Conservation (phyloP, 1,140 invertebrate genomes). For the Sarcophaga bullata region DNA sequence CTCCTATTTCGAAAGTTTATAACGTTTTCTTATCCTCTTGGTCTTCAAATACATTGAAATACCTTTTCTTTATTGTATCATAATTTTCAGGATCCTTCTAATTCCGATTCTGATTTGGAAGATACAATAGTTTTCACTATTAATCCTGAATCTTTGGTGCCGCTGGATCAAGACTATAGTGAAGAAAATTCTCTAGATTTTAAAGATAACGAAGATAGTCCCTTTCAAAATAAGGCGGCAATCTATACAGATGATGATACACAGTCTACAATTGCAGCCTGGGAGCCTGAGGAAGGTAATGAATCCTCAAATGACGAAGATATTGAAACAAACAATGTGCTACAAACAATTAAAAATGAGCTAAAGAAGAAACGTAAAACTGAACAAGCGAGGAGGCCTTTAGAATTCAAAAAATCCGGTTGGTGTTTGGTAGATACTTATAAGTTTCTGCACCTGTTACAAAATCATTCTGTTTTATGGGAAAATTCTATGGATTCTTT, state of each 20-base stretch:
- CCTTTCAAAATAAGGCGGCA: background rate
- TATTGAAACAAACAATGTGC: background rate
- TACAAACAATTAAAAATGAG: constrained; percentile 8
- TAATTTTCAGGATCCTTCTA: constrained; percentile 16
- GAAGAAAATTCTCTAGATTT: too few species aligned
- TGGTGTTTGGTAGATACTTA: constrained; percentile 39
- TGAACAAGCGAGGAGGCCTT: background rate
- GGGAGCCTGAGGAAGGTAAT: background rate
- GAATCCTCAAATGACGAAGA: too few species aligned
- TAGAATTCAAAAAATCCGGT: background rate
- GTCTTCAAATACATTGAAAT: too few species aligned
- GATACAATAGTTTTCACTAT: constrained; percentile 41
- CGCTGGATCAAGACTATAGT: background rate
- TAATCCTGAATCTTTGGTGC: constrained; percentile 41
- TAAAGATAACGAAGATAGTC: background rate
- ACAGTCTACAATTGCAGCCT: background rate
- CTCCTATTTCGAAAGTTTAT: too few species aligned
- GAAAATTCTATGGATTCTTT: background rate
- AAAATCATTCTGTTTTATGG: constrained; percentile 20
- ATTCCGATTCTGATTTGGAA: constrained; percentile 42
- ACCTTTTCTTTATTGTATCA: too few species aligned
- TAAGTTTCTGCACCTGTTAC: constrained; percentile 33
- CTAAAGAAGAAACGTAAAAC: background rate
- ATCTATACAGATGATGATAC: constrained; percentile 5
- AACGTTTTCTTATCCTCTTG: too few species aligned